Percentiles rank a stretch among this genome's conserved stretches.
Conservation (phyloP, 2,113 vertebrate genomes). For the Argyrosomus japonicus region DNA sequence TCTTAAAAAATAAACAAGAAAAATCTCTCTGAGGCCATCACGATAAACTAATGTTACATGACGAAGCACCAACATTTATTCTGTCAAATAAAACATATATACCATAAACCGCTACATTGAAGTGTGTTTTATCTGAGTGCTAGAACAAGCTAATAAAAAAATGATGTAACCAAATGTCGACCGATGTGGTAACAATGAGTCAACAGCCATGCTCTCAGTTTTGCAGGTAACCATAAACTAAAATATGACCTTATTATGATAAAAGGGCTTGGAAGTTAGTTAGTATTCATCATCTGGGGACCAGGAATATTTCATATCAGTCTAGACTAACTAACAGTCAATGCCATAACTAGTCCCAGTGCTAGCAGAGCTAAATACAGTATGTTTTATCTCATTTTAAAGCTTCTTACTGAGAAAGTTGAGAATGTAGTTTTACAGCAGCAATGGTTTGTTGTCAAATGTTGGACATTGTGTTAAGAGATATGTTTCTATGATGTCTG, state of each 20-base stretch:
- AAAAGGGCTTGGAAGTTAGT: not conserved
- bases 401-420: not conserved
- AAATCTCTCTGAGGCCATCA: not conserved
- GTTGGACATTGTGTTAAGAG: too few species aligned
- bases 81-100: not conserved
- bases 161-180: not conserved
- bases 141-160: not conserved
- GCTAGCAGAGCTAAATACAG: not conserved
- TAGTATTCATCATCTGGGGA: not conserved
- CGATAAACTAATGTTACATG: not conserved
- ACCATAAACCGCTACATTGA: not conserved
- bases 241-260: not conserved
- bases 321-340: not conserved
- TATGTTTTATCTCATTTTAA: not conserved
- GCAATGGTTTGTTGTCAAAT: not conserved
- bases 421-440: not conserved
- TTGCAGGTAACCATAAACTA: not conserved
- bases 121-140: not conserved
- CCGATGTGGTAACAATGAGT: not conserved
- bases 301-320: not conserved
- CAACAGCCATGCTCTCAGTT: not conserved
- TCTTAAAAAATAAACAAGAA: constrained; percentile 1
- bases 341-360: not conserved
- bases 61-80: not conserved
- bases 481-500: not conserved